Evolutionary conservation across 2,113 vertebrate species (phyloP), one percentile per base, ranked within the genome.

Genomic region (Ochotona princeps): DNA sequence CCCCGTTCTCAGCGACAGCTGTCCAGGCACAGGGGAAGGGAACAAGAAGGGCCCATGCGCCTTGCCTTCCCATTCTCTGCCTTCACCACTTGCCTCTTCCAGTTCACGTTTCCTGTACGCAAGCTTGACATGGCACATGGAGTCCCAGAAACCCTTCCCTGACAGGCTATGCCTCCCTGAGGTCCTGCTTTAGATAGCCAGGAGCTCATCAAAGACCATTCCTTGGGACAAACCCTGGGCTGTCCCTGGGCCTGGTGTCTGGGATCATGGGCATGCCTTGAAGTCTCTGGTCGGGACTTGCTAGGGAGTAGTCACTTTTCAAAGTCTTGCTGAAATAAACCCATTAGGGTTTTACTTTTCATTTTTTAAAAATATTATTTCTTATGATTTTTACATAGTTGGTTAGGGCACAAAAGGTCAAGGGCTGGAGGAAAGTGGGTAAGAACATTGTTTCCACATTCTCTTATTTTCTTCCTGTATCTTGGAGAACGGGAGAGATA

Each of bases 1-100:
- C 5, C 47, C 8, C 26, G 7, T 1, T 87, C 38, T 13, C 28
- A 3, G 4, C 0, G 57, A 69, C 25, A 4, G 17, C 25, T 0
- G 0, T 20, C 60, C 70, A 20, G 0, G 2, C 7, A 44, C 13
- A 8, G 35, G 17, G 60, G 35, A n/a, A 30, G 4, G 32, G 4
- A 30, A n/a, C 23, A 3, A 35, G n/a, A 60, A 28, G 12, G 65
- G n/a, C 4, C 10, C 4, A 0, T 44, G 21, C 7, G n/a, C 12
- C 3, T 8, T 57, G n/a, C n/a, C 49, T 70, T 10, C 54, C 32
- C 20, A 26, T 2, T 13, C 23, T 17, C 44, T 54, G 15, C 26
- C 18, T 8, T 65, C 38, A 38, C 7, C 4, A 0, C 3, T 30
- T 25, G 20, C 38, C 14, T 49, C 15, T 44, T 12, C 6, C 63